These are phyloP conservation scores for Ormia ochracea DNA, from an alignment of 2,888 invertebrate species.

Conservation along the genomic window DNA sequence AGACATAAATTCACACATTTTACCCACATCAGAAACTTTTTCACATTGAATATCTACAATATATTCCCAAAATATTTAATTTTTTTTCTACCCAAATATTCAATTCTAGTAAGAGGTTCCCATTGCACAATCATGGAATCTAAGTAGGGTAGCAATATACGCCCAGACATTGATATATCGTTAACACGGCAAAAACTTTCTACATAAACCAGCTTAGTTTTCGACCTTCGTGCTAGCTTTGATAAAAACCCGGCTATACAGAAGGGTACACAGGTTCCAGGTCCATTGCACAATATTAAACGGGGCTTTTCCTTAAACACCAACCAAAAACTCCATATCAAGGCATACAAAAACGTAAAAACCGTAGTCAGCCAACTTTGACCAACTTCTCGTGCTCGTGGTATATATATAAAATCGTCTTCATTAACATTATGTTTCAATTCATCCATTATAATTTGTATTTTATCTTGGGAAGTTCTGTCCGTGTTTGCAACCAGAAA, in stretches of 20 bases:
- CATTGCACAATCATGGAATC: conserved; percentile 96
- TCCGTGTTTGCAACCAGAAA: conserved; percentile 90
- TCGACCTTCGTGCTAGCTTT: conserved; percentile 81
- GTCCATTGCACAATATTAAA: conserved; percentile 94
- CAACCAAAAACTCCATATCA: conserved; percentile 83
- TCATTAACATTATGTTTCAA: conserved; percentile 74
- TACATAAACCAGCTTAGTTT: conserved; percentile 89
- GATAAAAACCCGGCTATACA: conserved; percentile 87
- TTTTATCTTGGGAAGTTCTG: conserved; percentile 83
- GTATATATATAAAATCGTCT: conserved; percentile 80
- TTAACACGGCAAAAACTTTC: conserved; percentile 97
- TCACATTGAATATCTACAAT: conserved; percentile 76
- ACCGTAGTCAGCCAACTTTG: conserved; percentile 90
- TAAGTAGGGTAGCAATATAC: conserved; percentile 88
- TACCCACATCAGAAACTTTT: too few relatives aligned
- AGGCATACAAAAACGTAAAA: conserved; percentile 86
- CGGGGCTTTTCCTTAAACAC: conserved; percentile 85
- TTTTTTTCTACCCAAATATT: conserved; percentile 73
- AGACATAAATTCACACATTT: too few relatives aligned
- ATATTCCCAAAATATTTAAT: conserved; percentile 87
- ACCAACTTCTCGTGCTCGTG: conserved; percentile 90
- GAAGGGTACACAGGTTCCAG: conserved; percentile 96
- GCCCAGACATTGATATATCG: conserved; percentile 91
- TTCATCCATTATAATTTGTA: conserved; percentile 78
- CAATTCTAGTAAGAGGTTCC: conserved; percentile 81